Percentiles rank a stretch among this genome's conserved stretches.
Conservation (phyloP, 2,888 invertebrate species). For the Micropterix aruncella region DNA sequence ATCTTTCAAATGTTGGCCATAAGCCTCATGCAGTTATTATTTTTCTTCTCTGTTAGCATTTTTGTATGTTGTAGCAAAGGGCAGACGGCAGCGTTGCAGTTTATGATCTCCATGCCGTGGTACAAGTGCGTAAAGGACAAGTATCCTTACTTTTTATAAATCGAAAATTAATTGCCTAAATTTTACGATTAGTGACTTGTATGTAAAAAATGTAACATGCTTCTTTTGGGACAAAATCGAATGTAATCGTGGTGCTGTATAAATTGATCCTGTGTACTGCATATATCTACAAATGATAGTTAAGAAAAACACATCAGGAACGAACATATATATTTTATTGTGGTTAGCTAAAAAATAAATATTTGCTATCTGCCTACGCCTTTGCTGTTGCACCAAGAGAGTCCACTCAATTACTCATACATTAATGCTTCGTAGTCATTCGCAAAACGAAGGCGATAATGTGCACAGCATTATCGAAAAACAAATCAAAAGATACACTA, state of each 20-base stretch:
- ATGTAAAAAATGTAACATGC: slow-evolving; percentile 5
- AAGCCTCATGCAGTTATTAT: too few species aligned
- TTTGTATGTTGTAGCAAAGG: too few species aligned
- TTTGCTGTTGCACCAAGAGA: slow-evolving; percentile 6
- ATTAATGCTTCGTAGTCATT: slow-evolving; percentile 12
- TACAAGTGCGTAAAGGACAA: slow-evolving; percentile 6
- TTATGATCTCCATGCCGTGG: slow-evolving; percentile 8
- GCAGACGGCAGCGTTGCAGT: slow-evolving; percentile 5
- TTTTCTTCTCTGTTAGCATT: too few species aligned
- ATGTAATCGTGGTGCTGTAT: slow-evolving; percentile 12
- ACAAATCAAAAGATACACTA: slow-evolving; percentile 11
- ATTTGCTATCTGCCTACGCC: slow-evolving; percentile 6
- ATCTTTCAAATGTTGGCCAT: too few species aligned
- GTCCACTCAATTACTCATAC: slow-evolving; percentile 9
- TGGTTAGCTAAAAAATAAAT: slow-evolving; percentile 10
- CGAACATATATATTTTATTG: too few species aligned
- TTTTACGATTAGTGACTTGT: slow-evolving; percentile 14
- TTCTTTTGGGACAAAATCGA: slow-evolving; percentile 14
- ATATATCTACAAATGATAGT: too few species aligned
- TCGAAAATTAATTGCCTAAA: slow-evolving; percentile 9
- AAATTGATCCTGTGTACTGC: too few species aligned
- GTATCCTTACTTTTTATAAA: slow-evolving; percentile 9
- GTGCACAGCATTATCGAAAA: slow-evolving; percentile 14
- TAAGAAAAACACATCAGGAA: too few species aligned
- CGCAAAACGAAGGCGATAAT: slow-evolving; percentile 15